Evolutionary conservation across 2,797 vertebrate genomes (phyloP).

Genomic region (Falco peregrinus): DNA sequence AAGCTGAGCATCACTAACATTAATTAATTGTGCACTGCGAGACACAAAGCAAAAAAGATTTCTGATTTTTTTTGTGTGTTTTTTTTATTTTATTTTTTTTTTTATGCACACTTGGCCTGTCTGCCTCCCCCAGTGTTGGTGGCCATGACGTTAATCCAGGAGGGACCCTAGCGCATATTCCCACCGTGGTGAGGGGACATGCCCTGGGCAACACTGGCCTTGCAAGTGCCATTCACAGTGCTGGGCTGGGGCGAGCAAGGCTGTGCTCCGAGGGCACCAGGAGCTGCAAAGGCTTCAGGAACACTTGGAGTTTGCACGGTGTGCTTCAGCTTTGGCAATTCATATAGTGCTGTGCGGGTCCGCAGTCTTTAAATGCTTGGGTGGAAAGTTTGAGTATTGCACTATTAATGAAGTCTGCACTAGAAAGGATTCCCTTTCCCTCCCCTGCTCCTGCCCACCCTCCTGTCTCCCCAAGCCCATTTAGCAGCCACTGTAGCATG

Average conservation of each 20-base stretch:
- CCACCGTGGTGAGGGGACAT: not conserved
- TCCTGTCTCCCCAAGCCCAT: not conserved
- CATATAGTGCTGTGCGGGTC: not conserved
- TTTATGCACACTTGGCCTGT: not conserved
- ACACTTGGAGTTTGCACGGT: accelerated
- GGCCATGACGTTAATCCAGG: not conserved
- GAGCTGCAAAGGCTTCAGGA: not conserved
- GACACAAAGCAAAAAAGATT: not conserved
- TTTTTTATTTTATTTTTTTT: no score
- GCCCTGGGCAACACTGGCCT: not conserved
- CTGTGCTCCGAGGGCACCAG: not conserved
- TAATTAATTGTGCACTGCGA: not conserved
- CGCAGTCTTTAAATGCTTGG: not conserved
- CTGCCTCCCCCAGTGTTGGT: not conserved
- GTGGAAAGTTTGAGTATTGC: slow-evolving; percentile 51
- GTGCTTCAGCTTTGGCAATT: not conserved
- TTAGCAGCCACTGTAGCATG: not conserved
- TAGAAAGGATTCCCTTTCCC: slow-evolving; percentile 44
- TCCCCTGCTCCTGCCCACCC: not conserved
- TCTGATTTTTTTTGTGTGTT: not conserved
- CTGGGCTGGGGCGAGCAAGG: not conserved
- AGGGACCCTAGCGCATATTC: not conserved
- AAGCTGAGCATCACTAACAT: not conserved
- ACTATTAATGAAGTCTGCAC: not conserved
- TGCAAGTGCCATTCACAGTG: not conserved